phyloP scores from a whole-genome alignment of 1,140 invertebrate species.

The Drosophila sulfurigaster region DNA sequence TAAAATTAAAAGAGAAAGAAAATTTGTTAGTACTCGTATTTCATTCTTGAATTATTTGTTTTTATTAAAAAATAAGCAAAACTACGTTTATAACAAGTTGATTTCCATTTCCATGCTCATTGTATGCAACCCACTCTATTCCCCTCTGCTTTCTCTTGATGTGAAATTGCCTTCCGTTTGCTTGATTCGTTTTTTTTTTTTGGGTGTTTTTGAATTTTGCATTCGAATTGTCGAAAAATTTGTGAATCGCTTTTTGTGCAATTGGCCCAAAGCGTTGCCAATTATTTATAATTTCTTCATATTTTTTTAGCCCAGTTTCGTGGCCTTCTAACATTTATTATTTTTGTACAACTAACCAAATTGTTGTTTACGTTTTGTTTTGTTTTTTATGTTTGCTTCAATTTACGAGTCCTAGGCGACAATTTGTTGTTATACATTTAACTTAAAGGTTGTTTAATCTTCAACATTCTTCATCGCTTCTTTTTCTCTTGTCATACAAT shows the following conservation, averaged over 20 bases:
- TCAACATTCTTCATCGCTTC: background rate
- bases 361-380: slow-evolving; percentile 29
- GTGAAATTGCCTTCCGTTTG: slow-evolving; percentile 48
- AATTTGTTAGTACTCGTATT: slow-evolving; percentile 22
- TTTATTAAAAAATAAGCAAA: slow-evolving; percentile 85
- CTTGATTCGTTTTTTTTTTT: slow-evolving; percentile 19
- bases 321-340: slow-evolving; percentile 64
- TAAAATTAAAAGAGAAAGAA: background rate
- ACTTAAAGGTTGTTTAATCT: slow-evolving; percentile 15
- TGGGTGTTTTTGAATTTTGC: slow-evolving; percentile 49
- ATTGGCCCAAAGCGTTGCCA: slow-evolving; percentile 52
- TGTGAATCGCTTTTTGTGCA: slow-evolving; percentile 40
- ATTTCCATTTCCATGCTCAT: slow-evolving; percentile 74
- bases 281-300: slow-evolving; percentile 31
- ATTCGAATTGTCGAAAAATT: slow-evolving; percentile 47
- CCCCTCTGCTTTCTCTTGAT: slow-evolving; percentile 13
- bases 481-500: slow-evolving; percentile 45
- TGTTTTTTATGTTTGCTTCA: background rate
- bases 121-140: slow-evolving; percentile 46
- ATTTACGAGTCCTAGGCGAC: slow-evolving; percentile 61
- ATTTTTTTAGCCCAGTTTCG: slow-evolving; percentile 50
- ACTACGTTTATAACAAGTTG: slow-evolving; percentile 85
- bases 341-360: slow-evolving; percentile 73
- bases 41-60: slow-evolving; percentile 80
- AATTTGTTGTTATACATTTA: slow-evolving; percentile 51